Conservation (phyloP, 2,797 vertebrate genomes). For the Fistularia tabacaria region DNA sequence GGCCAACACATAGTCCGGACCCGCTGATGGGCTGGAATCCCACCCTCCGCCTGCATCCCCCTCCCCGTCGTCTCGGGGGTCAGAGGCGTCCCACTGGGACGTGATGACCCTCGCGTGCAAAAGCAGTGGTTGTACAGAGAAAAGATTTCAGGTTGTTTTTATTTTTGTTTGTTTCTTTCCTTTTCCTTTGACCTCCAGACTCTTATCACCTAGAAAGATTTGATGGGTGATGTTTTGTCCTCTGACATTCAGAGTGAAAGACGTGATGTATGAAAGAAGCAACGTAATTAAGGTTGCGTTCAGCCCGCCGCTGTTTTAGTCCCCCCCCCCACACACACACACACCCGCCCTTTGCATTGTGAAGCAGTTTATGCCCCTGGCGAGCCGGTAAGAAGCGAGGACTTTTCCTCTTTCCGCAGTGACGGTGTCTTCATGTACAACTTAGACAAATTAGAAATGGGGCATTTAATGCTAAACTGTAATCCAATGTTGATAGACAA, state of each 20-base stretch:
- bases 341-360: neutral
- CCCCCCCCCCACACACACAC: no score
- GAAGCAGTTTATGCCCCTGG: conserved; percentile 6
- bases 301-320: no score
- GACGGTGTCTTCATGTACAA: neutral
- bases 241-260: conserved; percentile 71
- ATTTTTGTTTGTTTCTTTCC: conserved; percentile 68
- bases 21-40: neutral
- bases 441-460: neutral
- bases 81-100: conserved; percentile 20
- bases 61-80: conserved; percentile 28
- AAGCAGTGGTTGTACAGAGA: conserved; percentile 48
- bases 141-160: conserved; percentile 80
- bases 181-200: conserved; percentile 72
- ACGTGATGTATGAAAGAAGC: conserved; percentile 32
- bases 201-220: conserved; percentile 44
- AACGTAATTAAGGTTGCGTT: neutral
- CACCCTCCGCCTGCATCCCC: conserved; percentile 2
- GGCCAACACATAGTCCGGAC: conserved; percentile 74
- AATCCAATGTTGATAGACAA: conserved; percentile 13
- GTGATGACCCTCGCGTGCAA: conserved; percentile 27
- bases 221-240: conserved; percentile 55
- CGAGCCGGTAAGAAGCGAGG: conserved; percentile 25
- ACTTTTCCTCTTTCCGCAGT: conserved; percentile 23
- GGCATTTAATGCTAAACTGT: conserved; percentile 21